Base-by-base conservation (phyloP, 2,888 invertebrate species). In the Apamea monoglypha region DNA sequence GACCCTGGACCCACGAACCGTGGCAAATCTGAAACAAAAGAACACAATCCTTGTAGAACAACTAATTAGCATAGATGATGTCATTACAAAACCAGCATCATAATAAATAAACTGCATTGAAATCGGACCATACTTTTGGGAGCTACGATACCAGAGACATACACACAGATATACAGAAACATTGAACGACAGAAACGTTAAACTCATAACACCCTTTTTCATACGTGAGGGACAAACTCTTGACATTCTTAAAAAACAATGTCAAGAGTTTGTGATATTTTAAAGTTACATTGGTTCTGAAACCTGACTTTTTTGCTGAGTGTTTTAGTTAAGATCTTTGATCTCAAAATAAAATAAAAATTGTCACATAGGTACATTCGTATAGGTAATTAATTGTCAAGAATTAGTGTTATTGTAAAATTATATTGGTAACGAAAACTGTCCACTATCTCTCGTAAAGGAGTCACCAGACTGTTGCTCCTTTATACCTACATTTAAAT, bases 1-100 rank as follows among this genome's bases (percentile, higher is more conserved):
- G 97, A 97, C 68, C 98, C 97, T 0, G 97, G 97, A 21, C 97
- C 98, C 44, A 97, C 97, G 91, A 98, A 98, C 88, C 97, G 97
- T 21, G 98, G 98, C 80, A 97, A 93, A 96, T 98, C 98, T 98
- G 97, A 2, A 96, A 96, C 93, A 94, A 95, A 18, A 47, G 1
- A 72, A 69, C 12, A 53, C 8, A 0, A 0, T 36, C 2, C 14
- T 36, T 78, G 21, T 59, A 59, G 14, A 25, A 47, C 25, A n/a
- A 36, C 59, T n/a, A 12, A 36, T 25, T 12, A 36, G 5, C 12
- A 36, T 21, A 2, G 10, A 64, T 25, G 12, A 36, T 10, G 36
- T 25, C 12, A 36, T 12, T 36, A 25, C 18, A 32, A 63, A 32
- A 32, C 4, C 32, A 18, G 21, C 63, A 32, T 63, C 21, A 1